Conservation (phyloP, 2,797 vertebrate species). For the Gymnopithys bicolor region DNA sequence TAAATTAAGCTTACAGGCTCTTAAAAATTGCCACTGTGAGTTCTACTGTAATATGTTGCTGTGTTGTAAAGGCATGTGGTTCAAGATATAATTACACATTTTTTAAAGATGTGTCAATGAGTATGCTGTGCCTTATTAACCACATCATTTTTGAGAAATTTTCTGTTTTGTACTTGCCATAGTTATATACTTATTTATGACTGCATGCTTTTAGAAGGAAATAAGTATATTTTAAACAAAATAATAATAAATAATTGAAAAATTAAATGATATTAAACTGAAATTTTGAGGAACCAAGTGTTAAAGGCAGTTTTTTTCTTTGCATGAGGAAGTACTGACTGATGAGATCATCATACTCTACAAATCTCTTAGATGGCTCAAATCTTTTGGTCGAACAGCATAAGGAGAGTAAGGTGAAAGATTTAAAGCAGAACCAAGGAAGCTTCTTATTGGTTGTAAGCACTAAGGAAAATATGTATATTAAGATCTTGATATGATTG, state of each 20-base stretch:
- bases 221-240: background rate
- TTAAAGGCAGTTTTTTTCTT: background rate
- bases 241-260: background rate
- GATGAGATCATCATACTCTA: background rate
- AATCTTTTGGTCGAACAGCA: background rate
- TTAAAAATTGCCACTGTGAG: background rate
- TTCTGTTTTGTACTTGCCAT: background rate
- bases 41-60: background rate
- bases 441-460: background rate
- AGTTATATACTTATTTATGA: background rate
- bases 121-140: background rate
- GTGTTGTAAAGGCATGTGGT: background rate
- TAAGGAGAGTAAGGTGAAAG: background rate
- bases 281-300: background rate
- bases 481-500: background rate
- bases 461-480: background rate
- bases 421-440: background rate
- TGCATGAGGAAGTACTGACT: background rate
- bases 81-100: background rate
- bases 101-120: background rate
- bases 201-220: background rate
- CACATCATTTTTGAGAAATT: background rate
- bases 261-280: background rate
- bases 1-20: background rate
- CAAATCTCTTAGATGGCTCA: background rate